Percentiles rank a stretch among this genome's conserved stretches.
phyloP scores from a whole-genome alignment of 23 tunicate species.

The Ciona savignyi region DNA sequence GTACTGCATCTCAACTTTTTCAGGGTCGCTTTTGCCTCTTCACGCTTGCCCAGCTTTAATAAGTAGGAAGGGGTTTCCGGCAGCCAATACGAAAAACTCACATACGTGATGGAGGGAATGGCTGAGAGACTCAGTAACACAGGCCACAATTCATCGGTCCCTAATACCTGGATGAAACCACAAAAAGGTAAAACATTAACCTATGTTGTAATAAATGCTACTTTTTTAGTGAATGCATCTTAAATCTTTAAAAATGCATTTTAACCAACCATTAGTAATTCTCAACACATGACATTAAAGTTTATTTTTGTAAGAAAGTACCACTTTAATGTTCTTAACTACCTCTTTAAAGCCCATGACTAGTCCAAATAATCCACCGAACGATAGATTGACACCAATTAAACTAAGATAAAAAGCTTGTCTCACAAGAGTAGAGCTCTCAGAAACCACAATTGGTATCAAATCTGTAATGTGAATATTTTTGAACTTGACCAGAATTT shows the following conservation, averaged over 20 bases:
- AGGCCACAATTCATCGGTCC: conserved; percentile 31
- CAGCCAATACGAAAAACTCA: neutral
- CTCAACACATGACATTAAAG: no score
- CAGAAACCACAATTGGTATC: conserved; percentile 79
- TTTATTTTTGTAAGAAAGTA: no score
- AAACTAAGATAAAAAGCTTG: conserved; percentile 79
- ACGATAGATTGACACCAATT: conserved; percentile 81
- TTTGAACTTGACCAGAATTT: no score
- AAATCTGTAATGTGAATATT: conserved; percentile 75
- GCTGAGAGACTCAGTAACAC: neutral
- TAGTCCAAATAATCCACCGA: conserved; percentile 81
- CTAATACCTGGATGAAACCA: conserved; percentile 15
- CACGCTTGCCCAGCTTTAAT: conserved; percentile 24
- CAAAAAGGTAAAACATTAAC: no score
- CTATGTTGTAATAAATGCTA: no score
- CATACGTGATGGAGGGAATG: conserved; percentile 10
- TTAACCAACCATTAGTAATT: no score
- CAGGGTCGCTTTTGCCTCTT: conserved; percentile 37
- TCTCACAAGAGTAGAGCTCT: conserved; percentile 36
- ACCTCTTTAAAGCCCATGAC: conserved; percentile 42
- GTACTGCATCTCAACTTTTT: conserved; percentile 20
- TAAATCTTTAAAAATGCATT: no score
- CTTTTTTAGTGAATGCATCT: no score
- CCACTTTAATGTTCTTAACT: no score
- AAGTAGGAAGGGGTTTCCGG: conserved; percentile 25